A percentile compares a stretch with the other conserved stretches of the same genome.
These are phyloP conservation scores for Kryphioiulus occultus DNA, from an alignment of 2,888 invertebrate genomes.

Conservation along the genomic window DNA sequence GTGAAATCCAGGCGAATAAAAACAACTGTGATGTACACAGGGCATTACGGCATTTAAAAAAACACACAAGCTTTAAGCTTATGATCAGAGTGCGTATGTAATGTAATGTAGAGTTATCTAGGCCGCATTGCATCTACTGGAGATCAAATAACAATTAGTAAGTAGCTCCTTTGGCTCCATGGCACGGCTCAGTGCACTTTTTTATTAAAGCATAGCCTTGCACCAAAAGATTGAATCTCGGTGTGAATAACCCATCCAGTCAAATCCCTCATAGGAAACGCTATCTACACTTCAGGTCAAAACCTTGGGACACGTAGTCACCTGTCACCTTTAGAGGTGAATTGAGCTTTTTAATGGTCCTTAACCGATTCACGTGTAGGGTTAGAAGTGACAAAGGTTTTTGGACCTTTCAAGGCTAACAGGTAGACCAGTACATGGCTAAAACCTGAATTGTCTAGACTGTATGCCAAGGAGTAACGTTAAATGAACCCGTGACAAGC, in stretches of 20 bases:
- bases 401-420: slow-evolving; percentile 43
- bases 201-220: not conserved
- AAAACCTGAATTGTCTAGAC: slow-evolving; percentile 20
- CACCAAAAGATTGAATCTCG: not conserved
- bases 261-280: not conserved
- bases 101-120: no score
- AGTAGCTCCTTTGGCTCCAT: not conserved
- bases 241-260: not conserved
- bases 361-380: slow-evolving; percentile 33
- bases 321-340: slow-evolving; percentile 22
- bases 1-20: no score
- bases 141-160: not conserved
- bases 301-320: not conserved
- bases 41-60: no score
- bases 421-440: slow-evolving; percentile 1
- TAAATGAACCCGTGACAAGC: not conserved
- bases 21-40: no score
- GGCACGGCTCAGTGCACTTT: not conserved
- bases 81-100: no score
- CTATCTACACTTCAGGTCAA: not conserved
- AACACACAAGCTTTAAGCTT: no score
- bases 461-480: not conserved
- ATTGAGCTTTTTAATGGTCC: not conserved
- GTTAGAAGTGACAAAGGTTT: slow-evolving; percentile 7
- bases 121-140: not conserved